Evolutionary conservation across 2,113 vertebrate species (phyloP).

Genomic region (Athene noctua): DNA sequence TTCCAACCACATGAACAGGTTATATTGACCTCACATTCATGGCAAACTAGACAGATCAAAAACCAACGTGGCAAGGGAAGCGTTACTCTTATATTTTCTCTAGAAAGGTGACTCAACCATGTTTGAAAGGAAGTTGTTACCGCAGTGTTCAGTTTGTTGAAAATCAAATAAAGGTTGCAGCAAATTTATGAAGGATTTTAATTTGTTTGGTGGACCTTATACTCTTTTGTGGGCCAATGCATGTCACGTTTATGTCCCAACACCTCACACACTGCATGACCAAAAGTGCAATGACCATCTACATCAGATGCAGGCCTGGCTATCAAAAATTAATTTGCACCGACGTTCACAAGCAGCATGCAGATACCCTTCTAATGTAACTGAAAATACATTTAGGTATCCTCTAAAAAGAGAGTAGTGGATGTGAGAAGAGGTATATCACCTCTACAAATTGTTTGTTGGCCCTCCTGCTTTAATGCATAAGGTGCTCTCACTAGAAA

Average conservation of each 20-base stretch:
- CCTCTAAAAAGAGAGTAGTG: neutral
- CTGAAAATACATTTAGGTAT: neutral
- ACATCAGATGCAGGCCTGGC: neutral
- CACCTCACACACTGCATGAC: neutral
- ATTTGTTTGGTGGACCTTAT: neutral
- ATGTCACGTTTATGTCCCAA: neutral
- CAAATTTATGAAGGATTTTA: neutral
- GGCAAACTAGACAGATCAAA: neutral
- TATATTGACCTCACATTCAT: neutral
- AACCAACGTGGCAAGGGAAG: neutral
- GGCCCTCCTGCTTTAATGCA: neutral
- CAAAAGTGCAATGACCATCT: neutral
- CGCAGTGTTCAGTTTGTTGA: neutral
- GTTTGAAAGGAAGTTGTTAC: neutral
- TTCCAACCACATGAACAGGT: neutral
- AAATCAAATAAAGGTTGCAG: neutral
- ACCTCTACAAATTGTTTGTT: neutral
- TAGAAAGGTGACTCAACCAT: neutral
- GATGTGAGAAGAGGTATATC: neutral
- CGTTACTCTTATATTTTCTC: neutral
- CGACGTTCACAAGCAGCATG: neutral
- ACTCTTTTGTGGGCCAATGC: neutral
- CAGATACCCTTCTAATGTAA: neutral
- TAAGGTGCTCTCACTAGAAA: neutral
- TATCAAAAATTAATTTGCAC: neutral